A percentile compares a stretch with the other conserved stretches of the same genome.
Evolutionary conservation across 2,888 invertebrate species (phyloP).

Genomic region (Ellobium chinense): DNA sequence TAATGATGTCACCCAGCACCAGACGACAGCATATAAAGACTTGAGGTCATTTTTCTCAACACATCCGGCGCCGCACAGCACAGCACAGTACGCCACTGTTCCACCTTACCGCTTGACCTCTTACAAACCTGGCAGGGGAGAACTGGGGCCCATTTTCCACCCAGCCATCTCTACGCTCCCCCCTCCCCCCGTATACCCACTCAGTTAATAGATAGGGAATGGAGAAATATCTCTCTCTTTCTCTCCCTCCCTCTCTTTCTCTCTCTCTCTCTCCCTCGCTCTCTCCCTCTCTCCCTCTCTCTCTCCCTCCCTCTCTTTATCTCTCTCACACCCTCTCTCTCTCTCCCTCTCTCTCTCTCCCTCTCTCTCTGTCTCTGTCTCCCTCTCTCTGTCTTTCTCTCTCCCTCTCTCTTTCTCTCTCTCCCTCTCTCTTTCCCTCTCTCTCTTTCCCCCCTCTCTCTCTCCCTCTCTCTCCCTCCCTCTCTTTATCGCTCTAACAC

Average conservation of each 20-base stretch:
- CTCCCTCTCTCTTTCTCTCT: not conserved
- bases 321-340: not conserved
- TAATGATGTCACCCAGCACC: too few species aligned
- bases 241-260: conserved; percentile 15
- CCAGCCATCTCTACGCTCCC: too few species aligned
- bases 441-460: not conserved
- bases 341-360: not conserved
- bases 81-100: too few species aligned
- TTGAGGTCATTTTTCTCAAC: too few species aligned
- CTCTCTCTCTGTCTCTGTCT: not conserved
- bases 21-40: too few species aligned
- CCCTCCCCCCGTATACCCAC: too few species aligned
- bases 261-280: not conserved
- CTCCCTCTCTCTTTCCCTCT: not conserved
- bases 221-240: too few species aligned
- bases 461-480: not conserved
- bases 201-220: too few species aligned
- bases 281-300: not conserved
- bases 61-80: too few species aligned
- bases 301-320: not conserved
- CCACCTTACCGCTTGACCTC: too few species aligned
- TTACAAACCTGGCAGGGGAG: too few species aligned
- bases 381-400: not conserved
- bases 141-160: too few species aligned
- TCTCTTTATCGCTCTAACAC: not conserved